Conservation (phyloP, 2,113 vertebrate genomes). For the Syngnathus scovelli region DNA sequence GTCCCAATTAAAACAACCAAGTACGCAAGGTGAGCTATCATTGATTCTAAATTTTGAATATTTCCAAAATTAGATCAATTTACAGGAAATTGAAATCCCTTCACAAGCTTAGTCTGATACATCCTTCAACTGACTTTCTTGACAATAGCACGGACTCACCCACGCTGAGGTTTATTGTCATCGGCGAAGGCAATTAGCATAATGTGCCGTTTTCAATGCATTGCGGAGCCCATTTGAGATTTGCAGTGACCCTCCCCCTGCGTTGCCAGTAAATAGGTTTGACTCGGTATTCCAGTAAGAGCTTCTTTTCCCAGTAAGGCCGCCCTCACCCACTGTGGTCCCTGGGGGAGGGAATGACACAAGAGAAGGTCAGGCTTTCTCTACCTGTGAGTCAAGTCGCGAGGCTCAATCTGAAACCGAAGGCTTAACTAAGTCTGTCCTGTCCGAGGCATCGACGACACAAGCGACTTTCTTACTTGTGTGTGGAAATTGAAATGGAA, state of each 20-base stretch:
- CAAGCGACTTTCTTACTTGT: constrained; percentile 5
- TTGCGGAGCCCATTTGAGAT: constrained; percentile 5
- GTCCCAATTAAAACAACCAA: not conserved
- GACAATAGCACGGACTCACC: not conserved
- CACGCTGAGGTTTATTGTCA: not conserved
- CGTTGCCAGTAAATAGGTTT: constrained; percentile 58
- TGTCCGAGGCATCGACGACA: constrained; percentile 8
- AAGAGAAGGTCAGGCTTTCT: constrained; percentile 49
- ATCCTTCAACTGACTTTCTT: not conserved
- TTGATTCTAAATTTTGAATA: too few relatives aligned
- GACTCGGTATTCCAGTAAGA: constrained; percentile 61
- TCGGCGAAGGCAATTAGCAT: not conserved
- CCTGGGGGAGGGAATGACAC: constrained; percentile 55
- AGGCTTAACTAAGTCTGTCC: constrained; percentile 7
- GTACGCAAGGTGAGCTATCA: too few relatives aligned
- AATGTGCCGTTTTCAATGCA: not conserved
- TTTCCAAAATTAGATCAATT: not conserved
- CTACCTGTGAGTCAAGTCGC: constrained; percentile 19
- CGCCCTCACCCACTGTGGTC: constrained; percentile 27
- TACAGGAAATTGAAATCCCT: not conserved
- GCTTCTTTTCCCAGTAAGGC: constrained; percentile 53
- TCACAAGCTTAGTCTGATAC: not conserved
- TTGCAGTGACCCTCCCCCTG: constrained; percentile 10
- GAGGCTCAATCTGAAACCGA: not conserved
- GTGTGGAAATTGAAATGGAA: constrained; percentile 49